A percentile compares a stretch with the other conserved stretches of the same genome.
Evolutionary conservation across 35 echinoderm and acorn worm species (phyloP).

Genomic region (Heliocidaris tuberculata): DNA sequence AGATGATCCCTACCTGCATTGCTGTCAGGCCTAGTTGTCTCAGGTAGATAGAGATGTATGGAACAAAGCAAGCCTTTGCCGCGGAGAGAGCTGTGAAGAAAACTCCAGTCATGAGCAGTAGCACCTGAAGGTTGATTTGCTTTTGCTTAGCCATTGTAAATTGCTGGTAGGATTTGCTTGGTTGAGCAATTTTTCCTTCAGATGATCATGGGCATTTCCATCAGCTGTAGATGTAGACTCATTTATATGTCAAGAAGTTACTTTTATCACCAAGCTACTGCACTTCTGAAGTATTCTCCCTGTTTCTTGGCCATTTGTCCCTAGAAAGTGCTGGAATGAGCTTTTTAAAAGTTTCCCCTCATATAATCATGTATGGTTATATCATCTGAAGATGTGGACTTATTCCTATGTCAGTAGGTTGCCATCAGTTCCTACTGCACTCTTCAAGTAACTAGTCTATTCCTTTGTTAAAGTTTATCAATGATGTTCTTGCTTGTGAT

Average conservation of each 20-base stretch:
- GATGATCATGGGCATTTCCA: neutral
- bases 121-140: conserved; percentile 55
- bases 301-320: too few relatives aligned
- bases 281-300: too few relatives aligned
- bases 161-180: neutral
- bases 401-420: neutral
- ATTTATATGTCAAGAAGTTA: too few relatives aligned
- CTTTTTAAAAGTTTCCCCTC: too few relatives aligned
- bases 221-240: too few relatives aligned
- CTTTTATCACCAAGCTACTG: too few relatives aligned
- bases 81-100: conserved; percentile 63
- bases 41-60: conserved; percentile 84
- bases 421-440: too few relatives aligned
- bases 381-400: neutral
- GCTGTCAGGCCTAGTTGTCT: conserved; percentile 81
- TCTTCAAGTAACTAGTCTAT: too few relatives aligned
- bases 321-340: too few relatives aligned
- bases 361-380: neutral
- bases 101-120: conserved; percentile 41
- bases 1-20: conserved; percentile 70
- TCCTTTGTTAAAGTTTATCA: too few relatives aligned
- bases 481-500: too few relatives aligned
- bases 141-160: conserved; percentile 52
- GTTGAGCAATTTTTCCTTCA: neutral
- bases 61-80: conserved; percentile 73